A percentile compares a stretch with the other conserved stretches of the same genome.
phyloP scores from a whole-genome alignment of 2,888 invertebrate species.

The Machimus atricapillus region DNA sequence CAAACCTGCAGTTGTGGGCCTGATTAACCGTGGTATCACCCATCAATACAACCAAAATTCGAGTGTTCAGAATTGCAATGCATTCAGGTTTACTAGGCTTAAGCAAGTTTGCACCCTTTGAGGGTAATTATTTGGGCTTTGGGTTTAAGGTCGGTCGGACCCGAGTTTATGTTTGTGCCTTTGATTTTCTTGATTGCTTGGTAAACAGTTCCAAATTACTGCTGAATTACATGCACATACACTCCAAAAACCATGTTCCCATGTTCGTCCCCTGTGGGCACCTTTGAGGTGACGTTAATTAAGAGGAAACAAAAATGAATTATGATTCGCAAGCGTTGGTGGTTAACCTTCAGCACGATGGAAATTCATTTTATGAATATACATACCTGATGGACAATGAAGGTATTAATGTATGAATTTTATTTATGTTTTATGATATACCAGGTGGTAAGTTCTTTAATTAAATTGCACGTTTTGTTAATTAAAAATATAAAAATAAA shows the following conservation, averaged over 20 bases:
- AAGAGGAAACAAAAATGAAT: background rate
- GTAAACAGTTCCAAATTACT: background rate
- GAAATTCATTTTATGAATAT: background rate
- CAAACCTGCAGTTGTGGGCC: background rate
- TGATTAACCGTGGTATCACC: background rate
- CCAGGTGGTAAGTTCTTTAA: background rate
- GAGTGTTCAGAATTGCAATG: background rate
- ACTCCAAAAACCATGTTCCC: background rate
- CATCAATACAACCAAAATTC: background rate
- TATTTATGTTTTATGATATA: background rate
- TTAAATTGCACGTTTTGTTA: no score
- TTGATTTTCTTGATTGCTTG: background rate
- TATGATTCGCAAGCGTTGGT: background rate
- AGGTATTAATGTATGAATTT: no score
- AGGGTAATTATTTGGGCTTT: background rate
- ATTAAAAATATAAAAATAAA: background rate
- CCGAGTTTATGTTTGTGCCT: background rate
- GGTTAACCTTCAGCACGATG: background rate
- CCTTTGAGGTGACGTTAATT: background rate
- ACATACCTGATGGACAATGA: no score
- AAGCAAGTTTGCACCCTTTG: background rate
- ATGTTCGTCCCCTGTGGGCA: background rate
- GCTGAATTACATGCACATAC: background rate
- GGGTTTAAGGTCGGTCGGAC: background rate
- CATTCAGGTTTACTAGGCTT: background rate